These are phyloP conservation scores for Hyperoplus lanceolatus DNA, from an alignment of 2,797 vertebrate genomes.

Conservation along the genomic window DNA sequence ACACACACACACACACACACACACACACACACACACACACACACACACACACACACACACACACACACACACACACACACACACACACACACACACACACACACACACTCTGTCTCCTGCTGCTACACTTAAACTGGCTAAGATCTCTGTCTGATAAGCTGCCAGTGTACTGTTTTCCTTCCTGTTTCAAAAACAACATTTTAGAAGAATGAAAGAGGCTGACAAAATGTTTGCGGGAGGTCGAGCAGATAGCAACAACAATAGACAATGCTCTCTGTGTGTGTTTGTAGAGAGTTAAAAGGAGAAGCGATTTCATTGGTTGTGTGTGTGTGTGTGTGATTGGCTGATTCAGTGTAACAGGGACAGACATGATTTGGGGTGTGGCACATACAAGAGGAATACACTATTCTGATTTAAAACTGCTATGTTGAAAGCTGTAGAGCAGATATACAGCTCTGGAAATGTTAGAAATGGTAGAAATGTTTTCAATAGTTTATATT, in stretches of 20 bases:
- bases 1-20: constrained; percentile 48
- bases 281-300: constrained; percentile 23
- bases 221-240: neutral
- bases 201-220: constrained; percentile 9
- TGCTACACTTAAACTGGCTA: neutral
- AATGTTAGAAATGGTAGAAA: too few relatives aligned
- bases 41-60: constrained; percentile 54
- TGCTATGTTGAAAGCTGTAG: neutral
- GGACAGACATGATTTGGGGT: constrained; percentile 13
- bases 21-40: constrained; percentile 46
- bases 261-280: constrained; percentile 30
- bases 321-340: constrained; percentile 22
- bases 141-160: constrained; percentile 12
- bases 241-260: constrained; percentile 16
- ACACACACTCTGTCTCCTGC: constrained; percentile 29
- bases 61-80: constrained; percentile 52
- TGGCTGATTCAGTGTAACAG: constrained; percentile 7
- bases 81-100: constrained; percentile 52
- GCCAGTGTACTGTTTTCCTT: constrained; percentile 12
- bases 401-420: neutral
- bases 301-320: constrained; percentile 30
- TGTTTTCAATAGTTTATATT: too few relatives aligned
- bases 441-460: neutral
- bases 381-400: constrained; percentile 9
- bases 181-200: constrained; percentile 3